These are phyloP conservation scores for Bryconaethiops microstoma DNA, from an alignment of 2,797 vertebrate genomes.

Conservation along the genomic window DNA sequence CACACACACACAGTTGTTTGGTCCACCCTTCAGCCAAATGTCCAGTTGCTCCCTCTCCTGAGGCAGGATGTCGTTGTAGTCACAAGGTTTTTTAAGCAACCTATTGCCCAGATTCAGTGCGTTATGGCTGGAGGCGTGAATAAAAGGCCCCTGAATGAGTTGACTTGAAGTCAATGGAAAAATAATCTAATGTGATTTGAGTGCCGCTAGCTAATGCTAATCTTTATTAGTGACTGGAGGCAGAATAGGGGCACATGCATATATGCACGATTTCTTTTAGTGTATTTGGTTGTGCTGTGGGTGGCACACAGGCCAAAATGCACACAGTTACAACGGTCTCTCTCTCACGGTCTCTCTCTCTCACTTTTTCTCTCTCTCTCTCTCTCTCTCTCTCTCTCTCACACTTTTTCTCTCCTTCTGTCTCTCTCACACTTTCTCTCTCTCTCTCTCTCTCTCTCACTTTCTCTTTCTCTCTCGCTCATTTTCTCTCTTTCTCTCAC, in stretches of 20 bases:
- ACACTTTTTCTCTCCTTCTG: too few species aligned
- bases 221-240: conserved; percentile 1
- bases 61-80: conserved; percentile 22
- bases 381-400: fast-evolving
- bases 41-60: conserved; percentile 21
- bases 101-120: neutral
- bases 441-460: neutral
- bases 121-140: neutral
- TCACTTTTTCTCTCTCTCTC: fast-evolving
- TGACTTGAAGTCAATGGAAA: conserved; percentile 4
- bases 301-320: conserved; percentile 7
- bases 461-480: neutral
- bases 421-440: too few species aligned
- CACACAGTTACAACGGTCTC: neutral
- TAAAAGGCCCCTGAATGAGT: neutral
- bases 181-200: conserved; percentile 6
- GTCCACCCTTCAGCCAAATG: conserved; percentile 15
- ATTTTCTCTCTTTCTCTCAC: neutral
- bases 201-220: conserved; percentile 2
- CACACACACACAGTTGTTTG: neutral
- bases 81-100: neutral
- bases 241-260: neutral
- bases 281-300: conserved; percentile 9
- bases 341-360: neutral
- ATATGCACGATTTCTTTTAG: neutral